A percentile compares a stretch with the other conserved stretches of the same genome.
phyloP scores from a whole-genome alignment of 2,888 invertebrate genomes.

The Odontomyia ornata region DNA sequence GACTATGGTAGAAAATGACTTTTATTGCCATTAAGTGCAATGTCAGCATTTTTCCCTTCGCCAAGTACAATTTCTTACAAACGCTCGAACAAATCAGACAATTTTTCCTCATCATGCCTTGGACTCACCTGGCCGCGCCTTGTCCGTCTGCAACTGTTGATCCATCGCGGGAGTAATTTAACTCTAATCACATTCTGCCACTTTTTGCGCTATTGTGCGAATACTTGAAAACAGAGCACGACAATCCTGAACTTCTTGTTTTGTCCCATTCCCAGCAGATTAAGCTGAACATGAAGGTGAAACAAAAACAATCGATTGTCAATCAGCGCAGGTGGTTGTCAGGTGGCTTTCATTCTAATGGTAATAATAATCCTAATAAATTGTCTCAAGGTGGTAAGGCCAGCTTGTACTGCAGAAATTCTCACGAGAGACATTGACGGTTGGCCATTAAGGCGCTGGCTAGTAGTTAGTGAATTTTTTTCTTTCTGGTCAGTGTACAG shows the following conservation, averaged over 20 bases:
- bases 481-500: too few species aligned
- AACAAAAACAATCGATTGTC: conserved; percentile 31
- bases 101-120: neutral
- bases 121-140: neutral
- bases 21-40: conserved; percentile 21
- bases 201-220: conserved; percentile 12
- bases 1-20: conserved; percentile 41
- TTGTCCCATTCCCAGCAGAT: too few species aligned
- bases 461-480: too few species aligned
- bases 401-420: neutral
- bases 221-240: neutral
- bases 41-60: neutral
- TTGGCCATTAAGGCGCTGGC: too few species aligned
- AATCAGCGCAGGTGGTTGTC: conserved; percentile 21
- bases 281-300: neutral
- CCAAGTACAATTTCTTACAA: neutral
- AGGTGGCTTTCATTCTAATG: conserved; percentile 2
- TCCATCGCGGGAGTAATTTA: conserved; percentile 7
- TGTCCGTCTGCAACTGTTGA: neutral
- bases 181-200: conserved; percentile 31
- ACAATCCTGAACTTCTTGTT: neutral
- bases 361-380: conserved; percentile 6
- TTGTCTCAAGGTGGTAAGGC: neutral
- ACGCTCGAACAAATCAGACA: too few species aligned
- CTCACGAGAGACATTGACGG: neutral